Conservation (phyloP, 2,888 invertebrate species). For the Meandrusa payeni region DNA sequence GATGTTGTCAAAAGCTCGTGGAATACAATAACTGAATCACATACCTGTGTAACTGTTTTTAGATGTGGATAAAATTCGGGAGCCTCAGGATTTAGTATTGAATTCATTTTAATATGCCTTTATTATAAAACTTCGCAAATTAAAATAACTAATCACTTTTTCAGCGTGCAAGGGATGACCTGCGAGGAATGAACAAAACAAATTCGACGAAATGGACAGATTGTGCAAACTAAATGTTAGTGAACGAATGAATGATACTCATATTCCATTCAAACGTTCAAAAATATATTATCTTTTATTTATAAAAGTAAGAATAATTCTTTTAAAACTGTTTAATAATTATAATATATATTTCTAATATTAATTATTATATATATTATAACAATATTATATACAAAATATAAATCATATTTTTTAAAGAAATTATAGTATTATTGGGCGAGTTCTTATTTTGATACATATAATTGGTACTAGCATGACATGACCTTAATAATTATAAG, state of each 20-base stretch:
- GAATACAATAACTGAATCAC: conserved; percentile 36
- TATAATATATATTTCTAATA: too few species aligned
- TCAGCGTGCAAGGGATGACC: conserved; percentile 35
- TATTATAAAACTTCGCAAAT: conserved; percentile 29
- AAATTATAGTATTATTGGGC: too few species aligned
- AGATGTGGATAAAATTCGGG: conserved; percentile 63
- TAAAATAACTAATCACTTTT: conserved; percentile 32
- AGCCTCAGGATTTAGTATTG: conserved; percentile 62
- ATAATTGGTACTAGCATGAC: too few species aligned
- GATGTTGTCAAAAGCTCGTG: conserved; percentile 36
- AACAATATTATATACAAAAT: too few species aligned
- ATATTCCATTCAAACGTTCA: not conserved
- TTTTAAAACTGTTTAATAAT: too few species aligned
- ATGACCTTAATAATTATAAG: too few species aligned
- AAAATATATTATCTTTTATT: too few species aligned
- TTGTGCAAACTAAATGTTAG: not conserved
- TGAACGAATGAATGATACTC: not conserved
- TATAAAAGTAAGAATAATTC: too few species aligned
- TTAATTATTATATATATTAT: too few species aligned
- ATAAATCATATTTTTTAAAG: too few species aligned
- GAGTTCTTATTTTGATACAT: too few species aligned
- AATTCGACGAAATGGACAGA: conserved; percentile 7
- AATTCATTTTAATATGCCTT: conserved; percentile 51
- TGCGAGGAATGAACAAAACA: conserved; percentile 32
- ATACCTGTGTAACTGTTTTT: conserved; percentile 54